Base-by-base conservation (phyloP, 2,113 vertebrate species). In the Bubo scandiacus region DNA sequence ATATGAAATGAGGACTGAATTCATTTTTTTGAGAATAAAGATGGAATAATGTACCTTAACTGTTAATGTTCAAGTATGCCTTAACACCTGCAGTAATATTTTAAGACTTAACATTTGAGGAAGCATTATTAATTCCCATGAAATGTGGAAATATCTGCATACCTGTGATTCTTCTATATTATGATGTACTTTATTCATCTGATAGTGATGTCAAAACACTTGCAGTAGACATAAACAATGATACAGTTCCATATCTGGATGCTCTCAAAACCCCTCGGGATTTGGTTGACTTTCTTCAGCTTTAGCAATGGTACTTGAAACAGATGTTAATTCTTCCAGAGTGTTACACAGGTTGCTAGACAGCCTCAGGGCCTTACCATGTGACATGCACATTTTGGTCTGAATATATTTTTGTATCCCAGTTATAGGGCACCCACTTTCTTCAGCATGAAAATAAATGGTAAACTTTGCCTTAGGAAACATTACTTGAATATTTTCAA, bases 301-400 rank as follows among this genome's bases (percentile, higher is more conserved):
- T 65, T 77, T 67, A 87, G 45, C 38, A 93, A 40, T 43, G 20
- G 38, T 67, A 66, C 49, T 67, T 66, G 80, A 96, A 96, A 89
- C 83, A 95, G 84, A 90, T 84, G 90, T 59, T 89, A 79, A 42
- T 72, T 81, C 47, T 88, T 90, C 52, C 68, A 68, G 75, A 68
- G 75, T 77, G 43, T 85, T 91, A 71, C 67, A 86, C 36, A 87
- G 63, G 67, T 95, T 96, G 49, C 66, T 87, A 86, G 74, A 75
- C 58, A 79, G 88, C 90, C 92, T 91, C 63, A 88, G 74, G 94
- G 63, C 29, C 51, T 12, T 84, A 9, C 49, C 72, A 94, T 74
- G 62, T 96, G 78, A 96, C 71, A 45, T 65, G 45, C 12, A 34
- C 61, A 72, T 81, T 93, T 93, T 88, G 61, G 77, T 66, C 62